Base-by-base conservation (phyloP, 2,888 invertebrate genomes). In the Lasioglossum vierecki region DNA sequence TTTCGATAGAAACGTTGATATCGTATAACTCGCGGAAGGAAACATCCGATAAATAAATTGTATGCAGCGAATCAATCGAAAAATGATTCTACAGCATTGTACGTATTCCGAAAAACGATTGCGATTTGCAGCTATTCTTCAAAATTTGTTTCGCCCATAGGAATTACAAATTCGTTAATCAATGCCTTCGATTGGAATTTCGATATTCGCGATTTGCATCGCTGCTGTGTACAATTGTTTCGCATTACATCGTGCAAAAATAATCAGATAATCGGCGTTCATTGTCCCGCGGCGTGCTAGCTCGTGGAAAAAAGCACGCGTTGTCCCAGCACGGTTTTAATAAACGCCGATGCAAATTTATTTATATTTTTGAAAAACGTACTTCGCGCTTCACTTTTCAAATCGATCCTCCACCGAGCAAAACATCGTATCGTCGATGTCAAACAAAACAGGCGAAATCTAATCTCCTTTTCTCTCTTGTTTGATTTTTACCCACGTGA, bases 121-220 rank as follows among this genome's bases (percentile, higher is more conserved):
- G 68, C 2, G n/a, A 39, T 39, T 41, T 11, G 22, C 4, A 11
- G 39, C 8, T 30, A 11, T 18, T 18, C 68, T 39, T 70, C n/a
- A 8, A 41, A 41, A n/a, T 70, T 70, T 11, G 70, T 41, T 41
- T 70, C 70, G 4, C 39, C 2, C 41, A 13, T 13, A 13, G 39
- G n/a, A 70, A 41, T 70, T 70, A 70, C n/a, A n/a, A n/a, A 70
- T 70, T n/a, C 41, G 41, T 70, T 41, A 70, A 41, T 70, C n/a
- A 41, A 11, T 41, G 70, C 11, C 41, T 41, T 13, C n/a, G n/a
- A 70, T 70, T 41, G 70, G 5, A 41, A 39, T 39, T 39, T 39
- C 68, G 35, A 68, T 68, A 39, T 22, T 39, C 68, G 35, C 35
- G 18, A 35, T 68, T 39, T 22, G 39, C 39, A 30, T 22, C 8